Evolutionary conservation across 2,797 vertebrate genomes (phyloP).

Genomic region (Eidolon dupreanum): DNA sequence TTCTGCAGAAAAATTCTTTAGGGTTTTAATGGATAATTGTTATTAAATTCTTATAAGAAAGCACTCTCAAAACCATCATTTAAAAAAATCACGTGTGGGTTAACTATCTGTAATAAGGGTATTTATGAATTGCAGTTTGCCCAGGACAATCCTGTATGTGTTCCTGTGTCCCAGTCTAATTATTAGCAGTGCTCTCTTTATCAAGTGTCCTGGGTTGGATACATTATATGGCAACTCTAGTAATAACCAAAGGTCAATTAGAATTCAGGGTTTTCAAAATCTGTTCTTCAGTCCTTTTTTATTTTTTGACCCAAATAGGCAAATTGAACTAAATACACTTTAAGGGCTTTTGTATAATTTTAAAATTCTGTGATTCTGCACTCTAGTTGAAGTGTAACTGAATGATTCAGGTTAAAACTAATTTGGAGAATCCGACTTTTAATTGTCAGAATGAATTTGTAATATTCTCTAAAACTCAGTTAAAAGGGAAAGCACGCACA

Average conservation of each 20-base stretch:
- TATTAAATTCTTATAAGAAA: slow-evolving; percentile 31
- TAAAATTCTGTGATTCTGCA: neutral
- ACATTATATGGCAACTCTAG: neutral
- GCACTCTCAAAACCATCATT: neutral
- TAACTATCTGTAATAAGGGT: neutral
- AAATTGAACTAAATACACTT: slow-evolving; percentile 9
- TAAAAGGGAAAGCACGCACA: neutral
- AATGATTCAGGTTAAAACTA: slow-evolving; percentile 28
- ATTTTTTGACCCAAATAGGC: neutral
- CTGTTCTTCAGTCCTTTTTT: neutral
- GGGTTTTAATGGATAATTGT: neutral
- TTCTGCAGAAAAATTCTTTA: neutral
- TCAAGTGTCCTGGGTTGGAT: neutral
- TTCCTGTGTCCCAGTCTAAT: neutral
- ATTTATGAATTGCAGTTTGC: neutral
- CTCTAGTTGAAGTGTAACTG: slow-evolving; percentile 7
- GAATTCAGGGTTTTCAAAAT: neutral
- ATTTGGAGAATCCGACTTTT: slow-evolving; percentile 32
- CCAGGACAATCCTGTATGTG: neutral
- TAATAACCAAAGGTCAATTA: neutral
- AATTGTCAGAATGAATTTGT: neutral
- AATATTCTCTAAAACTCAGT: neutral
- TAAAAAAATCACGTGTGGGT: neutral
- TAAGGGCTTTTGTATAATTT: neutral
- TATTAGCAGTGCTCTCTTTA: neutral